Evolutionary conservation across 2,113 vertebrate genomes (phyloP).

Genomic region (Colistium nudipinnis): DNA sequence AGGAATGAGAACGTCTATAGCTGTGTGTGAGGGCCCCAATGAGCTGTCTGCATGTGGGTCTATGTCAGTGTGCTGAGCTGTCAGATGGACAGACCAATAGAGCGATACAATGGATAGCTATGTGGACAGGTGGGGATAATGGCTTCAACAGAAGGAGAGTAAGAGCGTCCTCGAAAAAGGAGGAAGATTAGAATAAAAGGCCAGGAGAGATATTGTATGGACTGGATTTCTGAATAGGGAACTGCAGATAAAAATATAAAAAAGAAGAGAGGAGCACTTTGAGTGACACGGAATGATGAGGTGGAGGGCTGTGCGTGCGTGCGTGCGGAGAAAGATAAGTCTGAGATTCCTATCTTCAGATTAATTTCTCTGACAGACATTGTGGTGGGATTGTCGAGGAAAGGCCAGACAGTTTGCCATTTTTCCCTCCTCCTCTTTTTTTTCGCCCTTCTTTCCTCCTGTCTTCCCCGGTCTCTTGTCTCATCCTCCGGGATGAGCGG

Average conservation of each 20-base stretch:
- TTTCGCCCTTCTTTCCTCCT: background rate
- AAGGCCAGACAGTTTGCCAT: constrained; percentile 74
- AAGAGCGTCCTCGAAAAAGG: constrained; percentile 10
- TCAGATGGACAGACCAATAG: constrained; percentile 40
- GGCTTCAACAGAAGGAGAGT: constrained; percentile 39
- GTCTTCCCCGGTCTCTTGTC: constrained; percentile 13
- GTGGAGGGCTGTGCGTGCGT: constrained; percentile 10
- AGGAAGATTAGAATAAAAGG: constrained; percentile 3
- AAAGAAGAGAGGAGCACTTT: background rate
- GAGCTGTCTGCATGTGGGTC: constrained; percentile 27
- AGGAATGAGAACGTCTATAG: constrained; percentile 47
- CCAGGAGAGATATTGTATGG: background rate
- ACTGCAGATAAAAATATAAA: background rate
- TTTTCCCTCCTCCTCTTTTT: constrained; percentile 34
- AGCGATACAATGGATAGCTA: constrained; percentile 53
- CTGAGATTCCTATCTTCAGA: constrained; percentile 63
- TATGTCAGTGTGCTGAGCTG: constrained; percentile 32
- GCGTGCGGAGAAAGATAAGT: constrained; percentile 55
- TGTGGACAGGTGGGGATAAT: constrained; percentile 54
- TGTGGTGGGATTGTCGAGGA: constrained; percentile 56
- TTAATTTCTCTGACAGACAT: constrained; percentile 73
- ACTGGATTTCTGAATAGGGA: background rate
- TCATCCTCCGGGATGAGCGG: constrained; percentile 33
- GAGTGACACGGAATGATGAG: constrained; percentile 9
- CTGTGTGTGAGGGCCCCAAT: constrained; percentile 39